Evolutionary conservation across 2,113 vertebrate genomes (phyloP).

Genomic region (Antennarius striatus): DNA sequence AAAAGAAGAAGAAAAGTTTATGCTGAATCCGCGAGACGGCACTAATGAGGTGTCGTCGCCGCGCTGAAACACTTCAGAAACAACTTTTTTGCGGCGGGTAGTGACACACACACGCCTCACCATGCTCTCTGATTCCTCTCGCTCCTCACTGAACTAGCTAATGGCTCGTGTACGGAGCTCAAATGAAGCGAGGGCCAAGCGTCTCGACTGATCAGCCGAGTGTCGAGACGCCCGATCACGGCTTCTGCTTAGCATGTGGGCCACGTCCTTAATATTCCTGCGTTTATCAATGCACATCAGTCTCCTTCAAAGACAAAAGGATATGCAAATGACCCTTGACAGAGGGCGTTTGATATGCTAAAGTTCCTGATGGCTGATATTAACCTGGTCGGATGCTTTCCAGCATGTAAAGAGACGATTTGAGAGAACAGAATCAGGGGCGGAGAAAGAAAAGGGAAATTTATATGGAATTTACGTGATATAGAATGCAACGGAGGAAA

Average conservation of each 20-base stretch:
- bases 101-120: slow-evolving; percentile 16
- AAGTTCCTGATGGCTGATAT: slow-evolving; percentile 68
- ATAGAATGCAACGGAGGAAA: no score
- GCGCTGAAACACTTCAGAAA: slow-evolving; percentile 20
- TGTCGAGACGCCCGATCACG: not conserved
- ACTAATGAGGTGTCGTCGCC: slow-evolving; percentile 59
- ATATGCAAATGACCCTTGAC: slow-evolving; percentile 69
- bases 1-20: slow-evolving; percentile 25
- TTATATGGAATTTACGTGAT: not conserved
- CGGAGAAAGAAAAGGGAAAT: slow-evolving; percentile 27
- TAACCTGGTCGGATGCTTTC: slow-evolving; percentile 61
- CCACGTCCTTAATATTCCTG: slow-evolving; percentile 27
- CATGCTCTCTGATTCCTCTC: slow-evolving; percentile 14
- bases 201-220: not conserved
- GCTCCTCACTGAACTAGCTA: slow-evolving; percentile 24
- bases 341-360: slow-evolving; percentile 73
- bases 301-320: slow-evolving; percentile 59
- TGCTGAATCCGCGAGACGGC: slow-evolving; percentile 27
- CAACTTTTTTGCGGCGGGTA: slow-evolving; percentile 13
- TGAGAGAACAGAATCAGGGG: slow-evolving; percentile 3
- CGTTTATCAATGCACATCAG: slow-evolving; percentile 39
- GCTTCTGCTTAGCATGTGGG: slow-evolving; percentile 34
- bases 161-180: slow-evolving; percentile 12
- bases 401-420: slow-evolving; percentile 49
- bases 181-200: slow-evolving; percentile 16